Evolutionary conservation across 2,113 vertebrate genomes (phyloP).

Genomic region (Crotalus viridis): DNA sequence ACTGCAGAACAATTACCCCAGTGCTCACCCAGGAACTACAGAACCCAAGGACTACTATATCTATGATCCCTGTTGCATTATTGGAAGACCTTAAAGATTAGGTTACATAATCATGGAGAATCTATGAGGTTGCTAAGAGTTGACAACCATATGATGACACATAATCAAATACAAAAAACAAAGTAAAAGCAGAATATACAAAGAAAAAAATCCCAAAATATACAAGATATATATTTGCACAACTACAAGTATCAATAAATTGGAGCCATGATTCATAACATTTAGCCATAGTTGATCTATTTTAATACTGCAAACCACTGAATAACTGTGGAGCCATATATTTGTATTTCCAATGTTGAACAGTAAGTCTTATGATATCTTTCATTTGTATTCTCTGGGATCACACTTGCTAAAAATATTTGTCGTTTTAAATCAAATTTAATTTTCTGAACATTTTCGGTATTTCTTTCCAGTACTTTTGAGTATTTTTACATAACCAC

Average conservation of each 20-base stretch:
- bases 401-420: neutral
- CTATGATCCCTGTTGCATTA: neutral
- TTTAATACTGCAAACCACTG: neutral
- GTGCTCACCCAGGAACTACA: no score
- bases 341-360: neutral
- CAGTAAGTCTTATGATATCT: neutral
- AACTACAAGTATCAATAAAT: neutral
- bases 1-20: neutral
- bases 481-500: neutral
- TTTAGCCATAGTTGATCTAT: neutral
- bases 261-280: neutral
- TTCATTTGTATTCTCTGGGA: neutral
- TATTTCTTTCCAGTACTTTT: neutral
- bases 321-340: neutral
- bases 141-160: neutral
- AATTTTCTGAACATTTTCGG: neutral
- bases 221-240: neutral
- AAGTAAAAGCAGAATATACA: neutral
- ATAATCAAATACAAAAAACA: neutral
- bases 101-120: neutral
- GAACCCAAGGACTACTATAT: neutral
- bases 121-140: neutral
- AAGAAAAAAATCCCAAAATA: neutral
- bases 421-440: neutral
- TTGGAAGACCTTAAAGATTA: neutral